Evolutionary conservation across 2,888 invertebrate species (phyloP).

Genomic region (Drosophila conformis): DNA sequence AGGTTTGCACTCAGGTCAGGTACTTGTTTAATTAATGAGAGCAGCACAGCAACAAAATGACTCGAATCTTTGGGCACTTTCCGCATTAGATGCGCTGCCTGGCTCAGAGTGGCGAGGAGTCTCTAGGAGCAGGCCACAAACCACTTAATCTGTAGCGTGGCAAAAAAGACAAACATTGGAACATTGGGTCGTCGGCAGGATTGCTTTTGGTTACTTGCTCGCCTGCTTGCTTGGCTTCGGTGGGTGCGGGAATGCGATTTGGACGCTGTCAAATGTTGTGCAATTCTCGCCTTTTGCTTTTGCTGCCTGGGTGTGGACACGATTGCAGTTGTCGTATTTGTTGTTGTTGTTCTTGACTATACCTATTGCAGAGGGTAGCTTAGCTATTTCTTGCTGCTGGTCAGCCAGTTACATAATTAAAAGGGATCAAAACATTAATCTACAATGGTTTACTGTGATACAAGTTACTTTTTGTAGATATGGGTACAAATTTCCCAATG

Average conservation of each 20-base stretch:
- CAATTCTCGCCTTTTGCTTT: constrained; percentile 57
- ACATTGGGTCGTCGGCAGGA: constrained; percentile 25
- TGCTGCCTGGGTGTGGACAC: constrained; percentile 51
- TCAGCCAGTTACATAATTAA: not conserved
- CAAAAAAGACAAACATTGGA: constrained; percentile 36
- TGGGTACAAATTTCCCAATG: not conserved
- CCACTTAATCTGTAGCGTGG: constrained; percentile 69
- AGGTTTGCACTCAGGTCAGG: constrained; percentile 27
- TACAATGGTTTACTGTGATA: not conserved
- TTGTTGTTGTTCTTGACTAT: constrained; percentile 17
- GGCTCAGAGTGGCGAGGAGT: not conserved
- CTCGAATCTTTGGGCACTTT: constrained; percentile 38
- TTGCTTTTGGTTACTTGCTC: constrained; percentile 1
- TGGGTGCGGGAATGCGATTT: constrained; percentile 35
- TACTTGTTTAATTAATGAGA: constrained; percentile 71
- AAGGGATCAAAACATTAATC: not conserved
- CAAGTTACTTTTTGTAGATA: not conserved
- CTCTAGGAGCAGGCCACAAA: constrained; percentile 40
- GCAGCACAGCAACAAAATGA: constrained; percentile 21
- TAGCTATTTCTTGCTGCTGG: not conserved
- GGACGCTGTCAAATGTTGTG: constrained; percentile 63
- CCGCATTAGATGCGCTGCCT: constrained; percentile 67
- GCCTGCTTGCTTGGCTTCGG: not conserved
- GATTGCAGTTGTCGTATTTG: constrained; percentile 32
- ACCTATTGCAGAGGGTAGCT: not conserved